A percentile compares a stretch with the other conserved stretches of the same genome.
phyloP scores from a whole-genome alignment of 1,140 invertebrate species.

The Drosophila bipectinata region DNA sequence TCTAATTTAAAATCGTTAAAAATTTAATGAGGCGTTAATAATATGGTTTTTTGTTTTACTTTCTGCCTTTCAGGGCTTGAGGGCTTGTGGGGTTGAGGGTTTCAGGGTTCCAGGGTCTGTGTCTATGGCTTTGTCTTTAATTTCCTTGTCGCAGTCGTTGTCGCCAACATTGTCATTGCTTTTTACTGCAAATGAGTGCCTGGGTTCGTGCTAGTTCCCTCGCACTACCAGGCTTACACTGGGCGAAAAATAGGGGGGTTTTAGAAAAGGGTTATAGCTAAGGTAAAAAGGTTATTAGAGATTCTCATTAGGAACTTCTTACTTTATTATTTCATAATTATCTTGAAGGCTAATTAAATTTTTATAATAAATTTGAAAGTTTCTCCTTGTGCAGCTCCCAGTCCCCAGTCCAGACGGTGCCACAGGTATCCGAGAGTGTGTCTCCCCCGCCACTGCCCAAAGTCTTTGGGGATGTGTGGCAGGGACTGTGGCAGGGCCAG shows the following conservation, averaged over 20 bases:
- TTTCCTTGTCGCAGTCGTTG: slow-evolving; percentile 63
- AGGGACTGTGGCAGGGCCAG: slow-evolving; percentile 32
- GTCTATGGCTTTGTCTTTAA: slow-evolving; percentile 50
- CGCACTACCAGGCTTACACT: slow-evolving; percentile 11
- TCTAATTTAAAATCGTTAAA: slow-evolving; percentile 83
- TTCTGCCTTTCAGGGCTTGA: slow-evolving; percentile 24
- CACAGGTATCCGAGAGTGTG: slow-evolving; percentile 63
- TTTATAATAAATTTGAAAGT: background rate
- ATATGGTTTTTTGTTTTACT: slow-evolving; percentile 81
- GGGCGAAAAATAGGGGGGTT: slow-evolving; percentile 5
- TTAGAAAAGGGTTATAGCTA: background rate
- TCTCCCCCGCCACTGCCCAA: slow-evolving; percentile 49
- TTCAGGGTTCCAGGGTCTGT: slow-evolving; percentile 7
- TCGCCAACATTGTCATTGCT: slow-evolving; percentile 71
- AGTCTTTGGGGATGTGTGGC: slow-evolving; percentile 30
- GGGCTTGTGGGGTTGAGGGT: background rate
- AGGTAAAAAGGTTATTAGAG: background rate
- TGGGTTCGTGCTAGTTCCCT: slow-evolving; percentile 51
- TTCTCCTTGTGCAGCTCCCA: slow-evolving; percentile 4
- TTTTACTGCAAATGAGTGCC: slow-evolving; percentile 78
- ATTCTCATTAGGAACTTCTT: background rate
- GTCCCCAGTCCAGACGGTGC: slow-evolving; percentile 46
- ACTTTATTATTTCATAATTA: background rate
- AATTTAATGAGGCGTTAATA: slow-evolving; percentile 83
- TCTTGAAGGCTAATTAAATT: background rate